phyloP scores from a whole-genome alignment of 2,888 invertebrate species.

The Gymnoscelis rufifasciata region DNA sequence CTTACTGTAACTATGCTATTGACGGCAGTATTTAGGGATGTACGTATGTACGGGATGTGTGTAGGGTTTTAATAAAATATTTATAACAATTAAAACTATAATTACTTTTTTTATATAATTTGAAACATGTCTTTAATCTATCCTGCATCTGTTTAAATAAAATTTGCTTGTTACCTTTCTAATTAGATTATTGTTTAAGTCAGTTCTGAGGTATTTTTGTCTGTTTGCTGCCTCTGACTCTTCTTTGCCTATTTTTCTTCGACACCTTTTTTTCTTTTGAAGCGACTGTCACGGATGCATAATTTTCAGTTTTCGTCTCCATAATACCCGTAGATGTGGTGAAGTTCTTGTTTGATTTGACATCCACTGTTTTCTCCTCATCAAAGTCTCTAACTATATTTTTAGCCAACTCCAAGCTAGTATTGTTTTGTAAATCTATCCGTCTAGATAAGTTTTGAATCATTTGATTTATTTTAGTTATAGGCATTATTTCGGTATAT shows the following conservation, averaged over 20 bases:
- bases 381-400: conserved; percentile 29
- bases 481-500: conserved; percentile 24
- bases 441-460: conserved; percentile 47
- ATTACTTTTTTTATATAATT: no score
- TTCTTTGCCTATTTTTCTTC: conserved; percentile 39
- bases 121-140: no score
- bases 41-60: no score
- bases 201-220: conserved; percentile 29
- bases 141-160: no score
- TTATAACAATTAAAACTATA: no score
- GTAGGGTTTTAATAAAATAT: no score
- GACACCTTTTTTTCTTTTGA: conserved; percentile 26
- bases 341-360: background rate
- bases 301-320: conserved; percentile 6
- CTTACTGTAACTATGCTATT: no score
- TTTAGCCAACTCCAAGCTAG: conserved; percentile 47
- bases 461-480: conserved; percentile 37
- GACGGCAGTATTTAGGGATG: no score
- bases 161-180: no score
- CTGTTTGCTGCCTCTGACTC: conserved; percentile 33
- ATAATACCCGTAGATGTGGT: background rate
- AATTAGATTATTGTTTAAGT: no score
- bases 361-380: background rate
- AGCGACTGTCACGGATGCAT: conserved; percentile 6
- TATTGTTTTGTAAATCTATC: conserved; percentile 56